phyloP scores from a whole-genome alignment of 2,113 vertebrate genomes.

The Xyrauchen texanus region DNA sequence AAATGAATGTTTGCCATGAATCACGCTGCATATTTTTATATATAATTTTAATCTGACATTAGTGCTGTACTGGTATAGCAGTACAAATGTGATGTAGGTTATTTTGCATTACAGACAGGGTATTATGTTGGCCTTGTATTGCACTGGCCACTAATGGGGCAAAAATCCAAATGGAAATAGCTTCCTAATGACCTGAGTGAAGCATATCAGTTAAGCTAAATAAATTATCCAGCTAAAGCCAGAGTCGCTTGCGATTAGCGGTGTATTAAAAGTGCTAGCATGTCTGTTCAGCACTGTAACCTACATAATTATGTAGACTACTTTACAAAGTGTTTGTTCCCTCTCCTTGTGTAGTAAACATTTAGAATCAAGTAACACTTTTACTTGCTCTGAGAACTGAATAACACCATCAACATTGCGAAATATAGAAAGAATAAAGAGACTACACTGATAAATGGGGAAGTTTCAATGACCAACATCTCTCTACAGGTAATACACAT shows the following conservation, averaged over 20 bases:
- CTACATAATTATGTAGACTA: constrained; percentile 59
- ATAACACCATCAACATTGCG: background rate
- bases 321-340: constrained; percentile 38
- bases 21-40: background rate
- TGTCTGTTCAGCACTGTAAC: constrained; percentile 55
- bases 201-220: constrained; percentile 75
- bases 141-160: constrained; percentile 74
- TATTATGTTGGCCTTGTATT: constrained; percentile 56
- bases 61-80: background rate
- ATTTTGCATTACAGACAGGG: background rate
- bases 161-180: constrained; percentile 73
- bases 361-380: constrained; percentile 23
- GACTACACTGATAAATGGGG: background rate
- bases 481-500: constrained; percentile 9
- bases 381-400: background rate
- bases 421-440: background rate
- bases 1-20: constrained; percentile 15
- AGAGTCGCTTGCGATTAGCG: constrained; percentile 71
- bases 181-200: constrained; percentile 76
- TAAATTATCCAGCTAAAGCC: constrained; percentile 73
- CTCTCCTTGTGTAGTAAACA: constrained; percentile 38
- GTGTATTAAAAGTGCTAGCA: constrained; percentile 67
- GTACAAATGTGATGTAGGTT: constrained; percentile 10
- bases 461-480: background rate
- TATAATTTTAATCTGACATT: constrained; percentile 36